Evolutionary conservation across 2,113 vertebrate species (phyloP).

Genomic region (Origma solitaria): DNA sequence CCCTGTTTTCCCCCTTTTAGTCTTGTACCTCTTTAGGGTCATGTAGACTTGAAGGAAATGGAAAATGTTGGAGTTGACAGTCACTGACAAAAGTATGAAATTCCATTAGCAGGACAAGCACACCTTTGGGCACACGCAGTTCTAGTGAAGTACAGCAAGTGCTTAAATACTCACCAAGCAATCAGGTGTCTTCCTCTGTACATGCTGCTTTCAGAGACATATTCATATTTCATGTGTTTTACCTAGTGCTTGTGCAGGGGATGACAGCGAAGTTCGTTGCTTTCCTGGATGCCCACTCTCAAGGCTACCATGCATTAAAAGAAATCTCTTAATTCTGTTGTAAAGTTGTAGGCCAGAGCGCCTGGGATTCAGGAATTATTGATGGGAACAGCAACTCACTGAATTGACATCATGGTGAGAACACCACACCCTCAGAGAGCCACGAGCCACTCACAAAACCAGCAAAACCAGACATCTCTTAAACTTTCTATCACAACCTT

Average conservation of each 20-base stretch:
- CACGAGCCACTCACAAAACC: background rate
- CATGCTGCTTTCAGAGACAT: background rate
- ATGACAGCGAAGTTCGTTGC: background rate
- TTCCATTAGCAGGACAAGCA: background rate
- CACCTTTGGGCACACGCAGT: background rate
- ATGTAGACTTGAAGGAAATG: background rate
- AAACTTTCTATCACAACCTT: background rate
- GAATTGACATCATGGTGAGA: background rate
- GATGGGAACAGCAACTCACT: background rate
- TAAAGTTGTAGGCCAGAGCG: background rate
- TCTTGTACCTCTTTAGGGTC: background rate
- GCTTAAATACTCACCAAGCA: background rate
- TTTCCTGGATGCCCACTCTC: background rate
- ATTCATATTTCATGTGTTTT: background rate
- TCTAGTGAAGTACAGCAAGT: background rate
- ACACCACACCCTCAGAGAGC: background rate
- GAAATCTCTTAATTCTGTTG: background rate
- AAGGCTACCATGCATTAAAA: background rate
- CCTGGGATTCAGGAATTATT: background rate
- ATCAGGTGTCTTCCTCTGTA: background rate
- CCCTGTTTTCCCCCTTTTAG: rapidly evolving
- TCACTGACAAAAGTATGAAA: background rate
- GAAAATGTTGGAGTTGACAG: background rate
- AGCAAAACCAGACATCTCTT: background rate
- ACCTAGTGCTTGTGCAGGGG: background rate